Conservation (phyloP, 2,797 vertebrate species). For the Coreius guichenoti region DNA sequence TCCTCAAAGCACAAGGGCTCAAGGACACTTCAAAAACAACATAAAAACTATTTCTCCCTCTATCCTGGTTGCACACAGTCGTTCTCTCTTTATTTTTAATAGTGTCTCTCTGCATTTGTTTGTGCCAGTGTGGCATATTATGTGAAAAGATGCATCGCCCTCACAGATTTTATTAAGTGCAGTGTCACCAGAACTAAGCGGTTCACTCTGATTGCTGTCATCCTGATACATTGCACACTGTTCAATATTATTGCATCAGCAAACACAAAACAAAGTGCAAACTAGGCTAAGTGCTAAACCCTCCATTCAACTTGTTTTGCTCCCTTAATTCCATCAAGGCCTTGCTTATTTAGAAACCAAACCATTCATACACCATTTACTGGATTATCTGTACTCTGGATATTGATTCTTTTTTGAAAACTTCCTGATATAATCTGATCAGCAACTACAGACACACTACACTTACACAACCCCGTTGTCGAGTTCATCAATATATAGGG, state of each 20-base stretch:
- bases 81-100: conserved; percentile 32
- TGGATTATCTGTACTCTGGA: conserved; percentile 22
- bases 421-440: conserved; percentile 11
- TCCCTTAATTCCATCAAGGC: conserved; percentile 12
- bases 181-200: conserved; percentile 45
- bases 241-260: conserved; percentile 56
- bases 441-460: neutral
- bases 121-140: conserved; percentile 24
- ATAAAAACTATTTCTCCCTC: conserved; percentile 27
- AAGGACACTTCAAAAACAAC: conserved; percentile 58
- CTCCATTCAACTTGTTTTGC: conserved; percentile 4
- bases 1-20: conserved; percentile 45
- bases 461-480: neutral
- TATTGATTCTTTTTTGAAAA: conserved; percentile 15
- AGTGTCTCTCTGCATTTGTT: conserved; percentile 26
- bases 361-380: conserved; percentile 5
- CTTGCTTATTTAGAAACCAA: conserved; percentile 10
- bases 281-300: conserved; percentile 23
- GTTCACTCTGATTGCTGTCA: conserved; percentile 57
- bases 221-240: conserved; percentile 51
- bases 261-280: conserved; percentile 43
- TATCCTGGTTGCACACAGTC: neutral
- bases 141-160: conserved; percentile 48
- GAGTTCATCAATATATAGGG: conserved; percentile 30
- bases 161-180: conserved; percentile 44